Conservation (phyloP, 2,113 vertebrate species). For the Catharus bicknelli region DNA sequence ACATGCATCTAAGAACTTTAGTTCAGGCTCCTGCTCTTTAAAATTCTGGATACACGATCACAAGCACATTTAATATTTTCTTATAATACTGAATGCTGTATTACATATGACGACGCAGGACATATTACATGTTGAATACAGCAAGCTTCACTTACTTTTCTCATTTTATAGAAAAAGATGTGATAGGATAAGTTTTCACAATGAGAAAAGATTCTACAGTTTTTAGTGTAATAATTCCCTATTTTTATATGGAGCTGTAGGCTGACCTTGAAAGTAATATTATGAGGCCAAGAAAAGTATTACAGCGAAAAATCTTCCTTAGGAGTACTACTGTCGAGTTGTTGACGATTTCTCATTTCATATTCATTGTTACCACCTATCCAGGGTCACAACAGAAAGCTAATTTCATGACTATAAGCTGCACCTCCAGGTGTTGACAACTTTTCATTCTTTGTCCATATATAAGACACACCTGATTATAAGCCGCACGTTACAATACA, state of each 20-base stretch:
- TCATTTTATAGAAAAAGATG: neutral
- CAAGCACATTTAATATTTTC: neutral
- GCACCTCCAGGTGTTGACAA: too few relatives aligned
- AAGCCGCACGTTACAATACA: too few relatives aligned
- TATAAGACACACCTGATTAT: too few relatives aligned
- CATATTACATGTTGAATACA: neutral
- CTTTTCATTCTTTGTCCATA: too few relatives aligned
- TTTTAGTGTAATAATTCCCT: neutral
- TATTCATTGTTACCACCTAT: neutral
- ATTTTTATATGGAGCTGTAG: neutral
- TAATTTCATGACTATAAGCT: too few relatives aligned
- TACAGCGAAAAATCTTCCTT: neutral
- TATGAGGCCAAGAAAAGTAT: neutral
- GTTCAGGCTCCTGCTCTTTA: neutral
- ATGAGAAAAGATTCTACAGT: neutral
- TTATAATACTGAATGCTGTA: neutral
- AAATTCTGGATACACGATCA: neutral
- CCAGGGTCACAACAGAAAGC: neutral
- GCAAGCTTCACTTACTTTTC: neutral
- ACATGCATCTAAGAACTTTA: neutral
- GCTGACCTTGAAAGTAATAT: neutral
- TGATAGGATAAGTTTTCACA: neutral
- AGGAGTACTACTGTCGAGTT: accelerated
- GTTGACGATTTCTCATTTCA: neutral
- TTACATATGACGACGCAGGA: neutral